Conservation (phyloP, 2,113 vertebrate species). For the human region GRCh38 chr18:52197001-52197500, state of each 20-base stretch:
- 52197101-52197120: background rate
- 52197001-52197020: background rate
- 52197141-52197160: background rate
- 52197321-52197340: background rate
- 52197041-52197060: background rate
- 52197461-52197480: background rate
- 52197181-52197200: background rate
- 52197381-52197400: background rate
- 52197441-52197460: background rate
- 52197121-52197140: background rate
- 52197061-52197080: background rate
- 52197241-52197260: background rate
- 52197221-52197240: background rate
- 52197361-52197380: background rate
- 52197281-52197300: background rate
- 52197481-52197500: background rate
- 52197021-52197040: background rate
- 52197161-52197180: background rate
- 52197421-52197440: background rate
- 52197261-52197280: background rate
- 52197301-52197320: background rate
- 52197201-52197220: background rate
- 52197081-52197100: background rate
- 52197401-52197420: background rate
- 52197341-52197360: background rate